Evolutionary conservation across 2,888 invertebrate genomes (phyloP).

Genomic region (Sphaerophoria taeniata): DNA sequence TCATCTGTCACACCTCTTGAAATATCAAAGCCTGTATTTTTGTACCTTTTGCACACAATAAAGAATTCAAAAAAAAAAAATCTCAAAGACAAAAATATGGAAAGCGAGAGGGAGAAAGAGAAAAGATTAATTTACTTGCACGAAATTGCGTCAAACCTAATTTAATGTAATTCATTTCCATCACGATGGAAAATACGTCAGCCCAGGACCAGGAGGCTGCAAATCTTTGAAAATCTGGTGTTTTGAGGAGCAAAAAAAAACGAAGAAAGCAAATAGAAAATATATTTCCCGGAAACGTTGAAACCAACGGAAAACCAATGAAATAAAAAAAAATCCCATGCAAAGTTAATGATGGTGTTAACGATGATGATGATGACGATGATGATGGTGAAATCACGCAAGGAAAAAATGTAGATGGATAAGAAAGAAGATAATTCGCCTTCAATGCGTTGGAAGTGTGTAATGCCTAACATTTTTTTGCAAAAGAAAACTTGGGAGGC

Average conservation of each 20-base stretch:
- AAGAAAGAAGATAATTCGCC: slow-evolving; percentile 51
- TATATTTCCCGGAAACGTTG: slow-evolving; percentile 46
- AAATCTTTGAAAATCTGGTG: slow-evolving; percentile 43
- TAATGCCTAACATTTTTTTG: slow-evolving; percentile 5
- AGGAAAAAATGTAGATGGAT: slow-evolving; percentile 43
- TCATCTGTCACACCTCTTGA: no score
- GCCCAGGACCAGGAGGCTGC: neutral
- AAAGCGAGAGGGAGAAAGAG: neutral
- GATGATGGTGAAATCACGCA: slow-evolving; percentile 5
- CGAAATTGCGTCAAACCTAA: slow-evolving; percentile 65
- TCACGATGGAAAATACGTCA: slow-evolving; percentile 19
- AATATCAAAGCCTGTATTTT: no score
- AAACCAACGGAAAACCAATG: slow-evolving; percentile 45
- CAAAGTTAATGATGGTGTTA: slow-evolving; percentile 47
- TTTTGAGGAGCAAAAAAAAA: neutral
- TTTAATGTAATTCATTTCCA: slow-evolving; percentile 69
- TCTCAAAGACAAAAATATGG: no score
- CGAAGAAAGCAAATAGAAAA: slow-evolving; percentile 48
- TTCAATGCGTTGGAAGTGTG: slow-evolving; percentile 18
- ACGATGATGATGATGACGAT: slow-evolving; percentile 27
- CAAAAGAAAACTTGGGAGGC: no score
- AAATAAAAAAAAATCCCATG: slow-evolving; percentile 46
- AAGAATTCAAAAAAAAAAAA: no score
- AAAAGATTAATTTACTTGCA: slow-evolving; percentile 54
- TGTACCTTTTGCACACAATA: no score